Evolutionary conservation across 2,888 invertebrate species (phyloP), one percentile per base, ranked within the genome.

Genomic region (Caradrina clavipalpis): DNA sequence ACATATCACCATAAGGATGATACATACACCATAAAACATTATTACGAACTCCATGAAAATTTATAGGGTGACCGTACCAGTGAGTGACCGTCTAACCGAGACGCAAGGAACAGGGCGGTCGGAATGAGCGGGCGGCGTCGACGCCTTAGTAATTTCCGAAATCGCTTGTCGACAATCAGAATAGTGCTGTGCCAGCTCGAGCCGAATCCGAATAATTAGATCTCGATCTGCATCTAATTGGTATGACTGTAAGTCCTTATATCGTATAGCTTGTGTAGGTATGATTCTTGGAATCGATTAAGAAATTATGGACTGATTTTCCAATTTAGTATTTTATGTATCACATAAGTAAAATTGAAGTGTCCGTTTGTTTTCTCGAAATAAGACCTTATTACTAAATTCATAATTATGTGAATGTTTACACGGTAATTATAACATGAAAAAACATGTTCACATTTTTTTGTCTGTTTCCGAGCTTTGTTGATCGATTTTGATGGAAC

Each of bases 121-220:
- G 88, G 83, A 84, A 83, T 81, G 86, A 82, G 84, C 86, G 81
- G 88, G 87, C 81, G 87, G 87, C 89, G 90, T 88, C 91, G 90
- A 89, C 92, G 94, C 93, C 95, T 95, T 94, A 92, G 95, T 92
- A 95, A 95, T 95, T 95, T 95, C 95, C 95, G 95, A 95, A 95
- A 95, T 95, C 95, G 94, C 92, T 91, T 90, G 94, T 92, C 94
- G 93, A 93, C 95, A 93, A 94, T 93, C 94, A 91, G 94, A 91
- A 89, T 93, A 93, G 93, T 93, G 94, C 92, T 91, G 93, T 80
- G 90, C 91, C 82, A 86, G 90, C 87, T 87, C 85, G 86, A 87
- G 84, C 87, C 88, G 91, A 93, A 92, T 90, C 88, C 88, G 93
- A 93, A 94, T 95, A 95, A 95, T 95, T 94, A 94, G 92, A 94